Base-by-base conservation (phyloP, 2,888 invertebrate genomes). In the Teleogryllus oceanicus region DNA sequence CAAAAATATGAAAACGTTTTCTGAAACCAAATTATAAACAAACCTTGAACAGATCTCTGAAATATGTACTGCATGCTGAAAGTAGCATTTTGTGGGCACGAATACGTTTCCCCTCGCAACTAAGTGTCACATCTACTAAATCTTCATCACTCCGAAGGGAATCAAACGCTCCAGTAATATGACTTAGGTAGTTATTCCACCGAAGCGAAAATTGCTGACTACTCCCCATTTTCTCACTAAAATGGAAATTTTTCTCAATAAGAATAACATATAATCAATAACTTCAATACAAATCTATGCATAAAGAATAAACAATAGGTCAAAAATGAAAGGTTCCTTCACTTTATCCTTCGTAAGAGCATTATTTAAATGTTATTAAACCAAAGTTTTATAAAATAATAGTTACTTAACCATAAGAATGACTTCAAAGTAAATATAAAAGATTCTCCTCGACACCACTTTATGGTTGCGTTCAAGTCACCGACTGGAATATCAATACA, bases 11-110 rank as follows among this genome's bases (percentile, higher is more conserved):
- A 21, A 8, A 77, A 20, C 16, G 77, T 0, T 37, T 78, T 12
- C 18, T 20, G 11, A 21, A 74, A 74, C 20, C 37, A 78, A 74
- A 74, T 77, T 50, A 74, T 18, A 50, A 16, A 77, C 80, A 78
- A 84, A 87, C 88, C 86, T 88, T 88, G 84, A 89, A 89, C 77
- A 89, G 85, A 83, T 89, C 89, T 83, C 88, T 87, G 85, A 96
- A 95, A 86, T 95, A 96, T 83, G 91, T 91, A 85, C 95, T 95
- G 86, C 95, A 96, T 11, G 95, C 95, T 0, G 95, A 94, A 37
- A 96, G 88, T 79, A 96, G 90, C 89, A 95, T 92, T 89, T 94
- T 94, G 85, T 96, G 96, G 74, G 95, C 95, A 85, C 92, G 92
- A 83, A 96, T 93, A 88, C 93, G 92, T 81, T 93, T 92, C 82